A percentile compares a stretch with the other conserved stretches of the same genome.
These are phyloP conservation scores for Potorous gilbertii DNA, from an alignment of 2,797 vertebrate species.

Conservation along the genomic window DNA sequence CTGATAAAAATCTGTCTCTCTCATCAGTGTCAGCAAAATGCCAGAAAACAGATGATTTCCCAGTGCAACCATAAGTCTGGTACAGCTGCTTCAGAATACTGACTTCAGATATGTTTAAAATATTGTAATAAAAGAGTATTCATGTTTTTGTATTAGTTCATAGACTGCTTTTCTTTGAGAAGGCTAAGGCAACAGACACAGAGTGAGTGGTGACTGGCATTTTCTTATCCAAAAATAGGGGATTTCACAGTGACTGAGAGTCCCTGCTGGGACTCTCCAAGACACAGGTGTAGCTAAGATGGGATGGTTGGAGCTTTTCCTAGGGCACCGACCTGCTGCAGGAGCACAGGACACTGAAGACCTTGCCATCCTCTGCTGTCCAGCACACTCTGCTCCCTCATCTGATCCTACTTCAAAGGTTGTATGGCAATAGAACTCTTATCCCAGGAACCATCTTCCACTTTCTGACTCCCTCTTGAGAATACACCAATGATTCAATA, in stretches of 20 bases:
- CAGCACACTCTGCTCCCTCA: neutral
- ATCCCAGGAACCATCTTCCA: neutral
- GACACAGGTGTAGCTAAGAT: neutral
- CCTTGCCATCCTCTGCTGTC: neutral
- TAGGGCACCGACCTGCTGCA: neutral
- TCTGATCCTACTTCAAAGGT: neutral
- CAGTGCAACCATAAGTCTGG: slow-evolving; percentile 34
- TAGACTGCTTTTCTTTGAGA: neutral
- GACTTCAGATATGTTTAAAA: slow-evolving; percentile 25
- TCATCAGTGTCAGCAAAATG: slow-evolving; percentile 58
- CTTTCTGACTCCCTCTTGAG: neutral
- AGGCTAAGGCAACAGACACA: neutral
- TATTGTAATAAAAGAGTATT: slow-evolving; percentile 3
- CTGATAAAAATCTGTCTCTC: slow-evolving; percentile 71
- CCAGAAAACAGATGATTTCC: slow-evolving; percentile 65
- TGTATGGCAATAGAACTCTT: neutral
- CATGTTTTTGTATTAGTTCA: slow-evolving; percentile 36
- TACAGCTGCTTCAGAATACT: slow-evolving; percentile 54
- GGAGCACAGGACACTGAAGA: neutral
- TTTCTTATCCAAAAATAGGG: neutral
- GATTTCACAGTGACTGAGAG: neutral
- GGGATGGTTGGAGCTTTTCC: neutral
- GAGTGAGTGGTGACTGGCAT: neutral
- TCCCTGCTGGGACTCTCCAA: neutral
- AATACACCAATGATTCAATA: neutral